Evolutionary conservation across 2,888 invertebrate genomes (phyloP).

Genomic region (Drosophila tanythrix): DNA sequence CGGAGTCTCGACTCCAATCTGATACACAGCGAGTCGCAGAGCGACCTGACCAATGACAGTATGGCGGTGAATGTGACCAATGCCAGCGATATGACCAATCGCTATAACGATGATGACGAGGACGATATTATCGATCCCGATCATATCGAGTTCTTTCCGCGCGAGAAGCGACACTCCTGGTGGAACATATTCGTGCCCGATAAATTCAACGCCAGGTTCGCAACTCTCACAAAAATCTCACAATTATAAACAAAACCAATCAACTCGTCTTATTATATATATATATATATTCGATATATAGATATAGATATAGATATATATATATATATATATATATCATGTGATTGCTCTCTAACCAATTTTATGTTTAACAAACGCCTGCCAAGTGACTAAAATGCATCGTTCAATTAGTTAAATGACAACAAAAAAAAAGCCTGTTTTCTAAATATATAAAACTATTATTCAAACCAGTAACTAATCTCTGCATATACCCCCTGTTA

Average conservation of each 20-base stretch:
- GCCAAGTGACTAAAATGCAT: conserved; percentile 54
- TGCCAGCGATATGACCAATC: conserved; percentile 61
- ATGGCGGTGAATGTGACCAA: conserved; percentile 65
- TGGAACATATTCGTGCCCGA: conserved; percentile 95
- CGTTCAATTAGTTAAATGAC: conserved; percentile 13
- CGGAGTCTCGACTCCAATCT: conserved; percentile 69
- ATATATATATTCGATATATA: too few species aligned
- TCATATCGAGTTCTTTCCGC: conserved; percentile 82
- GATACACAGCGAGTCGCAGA: conserved; percentile 63
- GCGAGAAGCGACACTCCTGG: conserved; percentile 92
- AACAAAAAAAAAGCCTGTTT: background rate
- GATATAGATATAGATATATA: background rate
- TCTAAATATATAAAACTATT: conserved; percentile 9
- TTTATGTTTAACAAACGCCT: conserved; percentile 66
- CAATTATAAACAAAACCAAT: background rate
- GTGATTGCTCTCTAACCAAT: conserved; percentile 41
- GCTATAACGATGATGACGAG: conserved; percentile 64
- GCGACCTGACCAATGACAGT: conserved; percentile 71
- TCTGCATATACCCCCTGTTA: conserved; percentile 24
- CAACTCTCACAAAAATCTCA: conserved; percentile 5
- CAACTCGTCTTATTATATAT: background rate
- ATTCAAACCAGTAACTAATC: conserved; percentile 41
- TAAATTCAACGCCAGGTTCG: conserved; percentile 89
- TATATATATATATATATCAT: conserved; percentile 3
- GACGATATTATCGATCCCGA: conserved; percentile 76